Base-by-base conservation (phyloP, 2,113 vertebrate genomes). In the Oreochromis niloticus region DNA sequence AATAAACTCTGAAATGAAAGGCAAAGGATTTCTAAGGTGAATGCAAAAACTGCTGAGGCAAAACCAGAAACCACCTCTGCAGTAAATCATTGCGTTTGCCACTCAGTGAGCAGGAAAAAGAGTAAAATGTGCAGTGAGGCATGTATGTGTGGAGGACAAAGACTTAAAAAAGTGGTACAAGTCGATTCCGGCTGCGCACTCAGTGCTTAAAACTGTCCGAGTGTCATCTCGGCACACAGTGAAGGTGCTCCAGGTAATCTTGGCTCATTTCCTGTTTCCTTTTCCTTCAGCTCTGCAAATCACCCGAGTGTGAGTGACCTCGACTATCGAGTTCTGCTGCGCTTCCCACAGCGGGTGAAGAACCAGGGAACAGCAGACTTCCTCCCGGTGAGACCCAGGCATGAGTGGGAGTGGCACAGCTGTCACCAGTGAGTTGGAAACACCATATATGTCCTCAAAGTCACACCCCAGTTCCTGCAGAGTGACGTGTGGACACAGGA, bases 391-490 rank as follows among this genome's bases (percentile, higher is more conserved):
- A 97, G 94, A 86, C 97, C 97, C 22, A 94, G 94, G 48, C 96
- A 97, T 22, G 90, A 96, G 66, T 97, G 97, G 97, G 97, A 97
- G 87, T 97, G 97, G 97, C 97, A 97, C 92, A 97, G 96, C 92
- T 97, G 97, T 81, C 97, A 97, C 81, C 96, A 97, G 97, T 97
- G 81, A 95, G 96, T 91, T 13, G 3, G 11, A 83, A 11, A 22
- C 10, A 41, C 6, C 39, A 19, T 55, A 84, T 3, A 75, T 3
- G 66, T 22, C 41, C 56, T 73, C 4, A 24, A 46, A 66, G 19
- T 56, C 24, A 54, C 10, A 6, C 7, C 11, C 41, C 46, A 39
- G 30, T 1, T 19, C 9, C 43, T 27, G 11, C 36, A 22, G 34
- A 71, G 30, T 27, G 22, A 12, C 34, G 52, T 83, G 59, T 10